phyloP scores from a whole-genome alignment of 2,888 invertebrate genomes.

The Microctonus brassicae region DNA sequence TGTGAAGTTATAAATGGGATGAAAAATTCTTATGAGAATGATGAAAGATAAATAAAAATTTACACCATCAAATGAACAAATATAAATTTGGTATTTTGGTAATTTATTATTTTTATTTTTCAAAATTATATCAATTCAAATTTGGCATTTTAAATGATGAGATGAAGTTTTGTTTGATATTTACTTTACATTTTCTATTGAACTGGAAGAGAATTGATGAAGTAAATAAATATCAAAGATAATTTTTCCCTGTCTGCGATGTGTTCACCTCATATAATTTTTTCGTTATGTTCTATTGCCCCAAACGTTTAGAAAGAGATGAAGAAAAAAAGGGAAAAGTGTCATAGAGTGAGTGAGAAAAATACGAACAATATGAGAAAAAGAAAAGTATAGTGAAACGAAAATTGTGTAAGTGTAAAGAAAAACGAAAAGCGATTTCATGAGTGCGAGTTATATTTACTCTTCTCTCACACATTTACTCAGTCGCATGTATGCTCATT shows the following conservation, averaged over 20 bases:
- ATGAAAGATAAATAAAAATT: too few species aligned
- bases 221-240: background rate
- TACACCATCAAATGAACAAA: too few species aligned
- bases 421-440: background rate
- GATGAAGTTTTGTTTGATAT: too few species aligned
- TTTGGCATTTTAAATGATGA: too few species aligned
- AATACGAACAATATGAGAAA: too few species aligned
- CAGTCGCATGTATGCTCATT: background rate
- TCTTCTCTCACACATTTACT: constrained; percentile 26
- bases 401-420: background rate
- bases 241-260: background rate
- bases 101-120: too few species aligned
- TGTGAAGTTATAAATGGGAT: too few species aligned
- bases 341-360: background rate
- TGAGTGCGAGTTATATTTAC: constrained; percentile 22
- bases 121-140: too few species aligned
- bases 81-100: too few species aligned
- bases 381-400: background rate
- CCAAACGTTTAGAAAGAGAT: background rate
- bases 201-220: background rate
- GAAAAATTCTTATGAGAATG: too few species aligned
- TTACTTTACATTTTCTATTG: background rate
- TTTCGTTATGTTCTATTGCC: background rate
- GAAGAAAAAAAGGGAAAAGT: background rate
- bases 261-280: background rate